These are phyloP conservation scores for Platanista minor DNA, from an alignment of 2,113 vertebrate genomes.

Conservation along the genomic window DNA sequence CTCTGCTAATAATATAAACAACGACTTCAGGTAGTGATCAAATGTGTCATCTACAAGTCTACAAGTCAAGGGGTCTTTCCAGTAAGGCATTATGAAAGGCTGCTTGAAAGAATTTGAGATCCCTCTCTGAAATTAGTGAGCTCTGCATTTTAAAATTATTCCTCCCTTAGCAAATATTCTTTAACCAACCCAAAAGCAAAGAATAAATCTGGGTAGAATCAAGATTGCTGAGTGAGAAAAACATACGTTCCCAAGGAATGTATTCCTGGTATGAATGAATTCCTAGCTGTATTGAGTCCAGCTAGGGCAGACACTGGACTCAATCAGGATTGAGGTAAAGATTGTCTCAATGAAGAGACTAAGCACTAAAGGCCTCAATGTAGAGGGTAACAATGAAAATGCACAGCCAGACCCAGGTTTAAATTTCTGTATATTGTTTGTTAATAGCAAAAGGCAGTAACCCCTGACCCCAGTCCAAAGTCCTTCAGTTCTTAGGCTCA, in stretches of 20 bases:
- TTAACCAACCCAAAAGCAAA: background rate
- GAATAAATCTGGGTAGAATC: background rate
- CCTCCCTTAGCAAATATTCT: slow-evolving; percentile 33
- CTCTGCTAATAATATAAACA: background rate
- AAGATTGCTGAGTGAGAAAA: slow-evolving; percentile 3
- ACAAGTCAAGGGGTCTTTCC: background rate
- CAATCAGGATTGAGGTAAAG: background rate
- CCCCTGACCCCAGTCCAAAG: background rate
- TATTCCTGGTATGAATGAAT: too few species aligned
- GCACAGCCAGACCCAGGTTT: background rate
- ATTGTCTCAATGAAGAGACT: background rate
- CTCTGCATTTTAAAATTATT: slow-evolving; percentile 43
- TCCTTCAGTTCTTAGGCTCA: background rate
- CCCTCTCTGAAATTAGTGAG: background rate
- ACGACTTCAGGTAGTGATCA: background rate
- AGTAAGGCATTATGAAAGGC: background rate
- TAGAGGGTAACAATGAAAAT: background rate
- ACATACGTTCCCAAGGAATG: background rate
- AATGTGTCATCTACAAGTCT: background rate
- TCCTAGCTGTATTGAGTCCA: background rate
- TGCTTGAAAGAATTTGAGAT: slow-evolving; percentile 25
- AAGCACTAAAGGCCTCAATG: background rate
- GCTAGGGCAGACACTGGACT: background rate
- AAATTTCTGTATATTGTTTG: background rate
- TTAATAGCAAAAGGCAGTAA: background rate